A percentile compares a stretch with the other conserved stretches of the same genome.
Conservation (phyloP, 2,797 vertebrate genomes). For the Dicrostonyx torquatus region DNA sequence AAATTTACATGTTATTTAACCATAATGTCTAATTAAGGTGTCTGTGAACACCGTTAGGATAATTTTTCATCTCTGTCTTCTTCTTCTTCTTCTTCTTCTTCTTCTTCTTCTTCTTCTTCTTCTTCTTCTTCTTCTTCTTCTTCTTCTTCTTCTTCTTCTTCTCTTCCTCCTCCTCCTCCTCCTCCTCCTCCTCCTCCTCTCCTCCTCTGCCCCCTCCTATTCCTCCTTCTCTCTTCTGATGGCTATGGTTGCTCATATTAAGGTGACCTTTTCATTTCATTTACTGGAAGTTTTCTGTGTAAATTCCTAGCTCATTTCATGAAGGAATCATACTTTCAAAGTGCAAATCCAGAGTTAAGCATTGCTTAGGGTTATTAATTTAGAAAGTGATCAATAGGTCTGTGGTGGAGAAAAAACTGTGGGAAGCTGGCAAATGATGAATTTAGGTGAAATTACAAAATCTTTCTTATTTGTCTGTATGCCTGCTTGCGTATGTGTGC, state of each 20-base stretch:
- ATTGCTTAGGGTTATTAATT: not conserved
- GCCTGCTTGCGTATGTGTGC: not conserved
- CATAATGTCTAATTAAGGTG: not conserved
- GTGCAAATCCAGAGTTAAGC: not conserved
- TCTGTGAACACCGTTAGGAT: not conserved
- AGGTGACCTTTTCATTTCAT: not conserved
- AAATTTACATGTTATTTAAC: not conserved
- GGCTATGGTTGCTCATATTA: not conserved
- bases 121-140: rapidly evolving
- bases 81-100: no score
- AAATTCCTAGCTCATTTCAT: not conserved
- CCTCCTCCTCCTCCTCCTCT: no score
- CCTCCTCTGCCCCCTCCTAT: not conserved
- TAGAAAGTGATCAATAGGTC: not conserved
- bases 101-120: no score
- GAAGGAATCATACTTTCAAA: not conserved
- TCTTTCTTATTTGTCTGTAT: not conserved
- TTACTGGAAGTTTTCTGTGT: not conserved
- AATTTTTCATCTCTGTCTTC: not conserved
- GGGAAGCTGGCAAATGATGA: not conserved
- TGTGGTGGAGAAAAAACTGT: not conserved
- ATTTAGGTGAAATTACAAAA: not conserved
- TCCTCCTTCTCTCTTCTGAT: not conserved
- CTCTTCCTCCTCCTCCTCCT: no score
- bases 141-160: no score